These are phyloP conservation scores for Eurystomus glaucurus DNA, from an alignment of 2,797 vertebrate species.

Conservation along the genomic window DNA sequence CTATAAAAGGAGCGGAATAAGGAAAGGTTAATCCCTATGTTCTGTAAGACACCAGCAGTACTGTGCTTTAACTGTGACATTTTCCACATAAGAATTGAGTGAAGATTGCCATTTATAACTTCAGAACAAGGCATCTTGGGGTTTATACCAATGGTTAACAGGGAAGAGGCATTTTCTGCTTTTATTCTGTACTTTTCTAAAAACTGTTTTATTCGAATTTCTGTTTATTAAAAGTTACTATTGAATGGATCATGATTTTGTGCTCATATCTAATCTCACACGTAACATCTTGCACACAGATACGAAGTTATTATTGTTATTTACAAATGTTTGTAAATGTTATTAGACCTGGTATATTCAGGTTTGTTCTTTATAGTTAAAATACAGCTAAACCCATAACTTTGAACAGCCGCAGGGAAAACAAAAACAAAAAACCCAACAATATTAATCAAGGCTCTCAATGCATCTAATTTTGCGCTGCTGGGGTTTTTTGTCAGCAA, in stretches of 20 bases:
- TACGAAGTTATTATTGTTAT: background rate
- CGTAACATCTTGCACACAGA: background rate
- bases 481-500: background rate
- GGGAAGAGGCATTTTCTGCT: background rate
- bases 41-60: background rate
- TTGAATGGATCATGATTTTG: background rate
- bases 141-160: background rate
- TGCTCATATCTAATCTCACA: background rate
- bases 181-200: constrained; percentile 6
- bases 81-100: background rate
- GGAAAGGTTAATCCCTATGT: background rate
- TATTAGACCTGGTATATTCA: background rate
- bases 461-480: background rate
- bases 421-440: background rate
- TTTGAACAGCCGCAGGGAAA: background rate
- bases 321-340: background rate
- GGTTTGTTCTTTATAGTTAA: background rate
- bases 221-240: constrained; percentile 24
- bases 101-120: background rate
- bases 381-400: background rate
- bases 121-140: background rate
- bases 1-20: background rate
- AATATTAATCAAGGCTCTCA: background rate
- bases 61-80: background rate
- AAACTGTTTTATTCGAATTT: background rate